These are phyloP conservation scores for Eristalis arbustorum DNA, from an alignment of 2,888 invertebrate species.

Conservation along the genomic window DNA sequence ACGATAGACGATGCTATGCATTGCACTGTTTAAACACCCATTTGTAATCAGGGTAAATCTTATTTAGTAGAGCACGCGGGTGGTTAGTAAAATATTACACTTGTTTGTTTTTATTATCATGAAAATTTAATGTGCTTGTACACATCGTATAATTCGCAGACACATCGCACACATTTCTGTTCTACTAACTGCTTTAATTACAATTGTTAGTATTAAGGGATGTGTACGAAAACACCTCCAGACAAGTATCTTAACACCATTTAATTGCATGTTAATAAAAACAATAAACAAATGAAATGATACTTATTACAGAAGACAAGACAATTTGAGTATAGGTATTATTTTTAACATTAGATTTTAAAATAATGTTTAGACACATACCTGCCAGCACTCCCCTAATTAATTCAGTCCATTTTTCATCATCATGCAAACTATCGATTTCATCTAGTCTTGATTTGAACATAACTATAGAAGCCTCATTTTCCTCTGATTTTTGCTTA, in stretches of 20 bases:
- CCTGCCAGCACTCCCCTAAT: slow-evolving; percentile 86
- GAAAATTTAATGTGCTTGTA: background rate
- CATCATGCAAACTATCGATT: slow-evolving; percentile 86
- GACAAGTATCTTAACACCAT: background rate
- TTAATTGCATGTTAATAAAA: slow-evolving; percentile 35
- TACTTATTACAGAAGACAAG: too few species aligned
- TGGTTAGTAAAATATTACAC: background rate
- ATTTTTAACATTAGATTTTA: background rate
- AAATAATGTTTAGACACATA: slow-evolving; percentile 69
- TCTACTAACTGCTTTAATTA: too few species aligned
- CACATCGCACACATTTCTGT: background rate
- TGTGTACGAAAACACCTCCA: background rate
- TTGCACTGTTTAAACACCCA: background rate
- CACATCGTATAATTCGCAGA: background rate
- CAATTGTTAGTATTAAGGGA: background rate
- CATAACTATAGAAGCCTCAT: slow-evolving; percentile 87
- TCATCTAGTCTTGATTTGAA: slow-evolving; percentile 85
- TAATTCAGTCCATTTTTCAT: slow-evolving; percentile 84
- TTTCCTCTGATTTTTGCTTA: slow-evolving; percentile 93
- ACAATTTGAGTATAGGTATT: too few species aligned
- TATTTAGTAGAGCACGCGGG: background rate
- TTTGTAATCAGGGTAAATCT: too few species aligned
- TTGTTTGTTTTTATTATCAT: background rate
- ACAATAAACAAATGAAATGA: background rate
- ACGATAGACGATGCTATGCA: background rate